These are phyloP conservation scores for Himalopsyche anomala DNA, from an alignment of 2,888 invertebrate genomes.

Conservation along the genomic window DNA sequence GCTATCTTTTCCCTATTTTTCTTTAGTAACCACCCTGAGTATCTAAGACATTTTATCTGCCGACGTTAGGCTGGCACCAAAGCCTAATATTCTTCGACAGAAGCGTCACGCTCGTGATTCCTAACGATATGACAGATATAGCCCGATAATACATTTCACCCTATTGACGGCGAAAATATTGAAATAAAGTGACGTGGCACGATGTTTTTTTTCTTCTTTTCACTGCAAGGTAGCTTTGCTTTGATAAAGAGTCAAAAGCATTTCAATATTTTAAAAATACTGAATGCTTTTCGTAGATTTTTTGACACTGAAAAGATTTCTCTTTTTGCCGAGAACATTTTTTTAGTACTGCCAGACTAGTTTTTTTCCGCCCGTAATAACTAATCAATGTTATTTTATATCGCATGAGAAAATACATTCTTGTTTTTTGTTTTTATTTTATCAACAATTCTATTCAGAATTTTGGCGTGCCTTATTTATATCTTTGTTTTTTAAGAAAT, in stretches of 20 bases:
- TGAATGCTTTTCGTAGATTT: conserved; percentile 25
- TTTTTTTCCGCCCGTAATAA: conserved; percentile 12
- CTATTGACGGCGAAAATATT: conserved; percentile 52
- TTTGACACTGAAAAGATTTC: conserved; percentile 39
- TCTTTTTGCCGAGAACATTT: conserved; percentile 1
- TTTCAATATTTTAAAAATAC: conserved; percentile 28
- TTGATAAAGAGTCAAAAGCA: neutral
- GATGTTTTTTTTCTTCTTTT: conserved; percentile 45
- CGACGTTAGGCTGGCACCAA: conserved; percentile 39
- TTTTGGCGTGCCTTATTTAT: too few relatives aligned
- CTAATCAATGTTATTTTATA: conserved; percentile 24
- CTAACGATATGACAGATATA: conserved; percentile 52
- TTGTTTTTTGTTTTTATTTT: neutral
- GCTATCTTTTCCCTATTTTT: conserved; percentile 43
- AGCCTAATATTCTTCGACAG: conserved; percentile 43
- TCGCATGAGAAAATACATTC: conserved; percentile 11
- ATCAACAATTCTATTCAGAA: neutral
- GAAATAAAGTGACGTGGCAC: conserved; percentile 49
- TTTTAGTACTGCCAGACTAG: conserved; percentile 26
- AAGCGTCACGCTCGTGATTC: conserved; percentile 50
- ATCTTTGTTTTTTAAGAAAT: too few relatives aligned
- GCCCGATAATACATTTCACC: conserved; percentile 46
- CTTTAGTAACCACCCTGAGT: conserved; percentile 41
- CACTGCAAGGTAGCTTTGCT: conserved; percentile 34
- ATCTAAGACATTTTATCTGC: conserved; percentile 34